phyloP scores from a whole-genome alignment of 2,888 invertebrate genomes.

The Ernsta delagoae region DNA sequence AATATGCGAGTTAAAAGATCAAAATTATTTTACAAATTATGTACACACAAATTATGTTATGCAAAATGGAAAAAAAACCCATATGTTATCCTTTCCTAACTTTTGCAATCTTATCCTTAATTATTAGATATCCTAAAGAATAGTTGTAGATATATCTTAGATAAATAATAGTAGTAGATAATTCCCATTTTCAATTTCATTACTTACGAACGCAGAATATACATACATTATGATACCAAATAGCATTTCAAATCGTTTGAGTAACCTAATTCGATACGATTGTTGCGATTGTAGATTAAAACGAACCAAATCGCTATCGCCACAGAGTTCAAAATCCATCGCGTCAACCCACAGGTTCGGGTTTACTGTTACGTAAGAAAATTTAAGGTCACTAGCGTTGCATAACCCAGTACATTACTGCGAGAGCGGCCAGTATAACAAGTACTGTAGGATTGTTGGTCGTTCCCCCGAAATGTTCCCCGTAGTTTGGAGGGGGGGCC shows the following conservation, averaged over 20 bases:
- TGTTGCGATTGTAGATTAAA: conserved; percentile 39
- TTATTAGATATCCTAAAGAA: too few species aligned
- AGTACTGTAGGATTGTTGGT: conserved; percentile 16
- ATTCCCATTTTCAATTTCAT: conserved; percentile 14
- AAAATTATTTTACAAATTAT: too few species aligned
- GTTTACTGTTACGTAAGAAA: conserved; percentile 72
- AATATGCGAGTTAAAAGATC: too few species aligned
- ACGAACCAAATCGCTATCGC: conserved; percentile 1
- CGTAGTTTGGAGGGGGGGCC: neutral
- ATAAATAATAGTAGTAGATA: too few species aligned
- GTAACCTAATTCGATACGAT: conserved; percentile 63
- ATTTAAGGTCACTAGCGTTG: conserved; percentile 73
- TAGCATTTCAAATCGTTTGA: conserved; percentile 57
- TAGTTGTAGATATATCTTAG: too few species aligned
- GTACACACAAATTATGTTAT: too few species aligned
- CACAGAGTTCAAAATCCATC: conserved; percentile 46
- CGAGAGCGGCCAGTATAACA: conserved; percentile 53
- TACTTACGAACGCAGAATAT: conserved; percentile 36
- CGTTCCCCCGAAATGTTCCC: conserved; percentile 15
- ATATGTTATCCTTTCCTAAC: too few species aligned
- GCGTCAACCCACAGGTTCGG: conserved; percentile 52
- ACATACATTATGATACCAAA: conserved; percentile 49
- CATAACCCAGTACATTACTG: conserved; percentile 65
- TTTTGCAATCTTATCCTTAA: too few species aligned
- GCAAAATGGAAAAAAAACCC: too few species aligned